Evolutionary conservation across 2,888 invertebrate species (phyloP).

Genomic region (Trachelus iudaicus): DNA sequence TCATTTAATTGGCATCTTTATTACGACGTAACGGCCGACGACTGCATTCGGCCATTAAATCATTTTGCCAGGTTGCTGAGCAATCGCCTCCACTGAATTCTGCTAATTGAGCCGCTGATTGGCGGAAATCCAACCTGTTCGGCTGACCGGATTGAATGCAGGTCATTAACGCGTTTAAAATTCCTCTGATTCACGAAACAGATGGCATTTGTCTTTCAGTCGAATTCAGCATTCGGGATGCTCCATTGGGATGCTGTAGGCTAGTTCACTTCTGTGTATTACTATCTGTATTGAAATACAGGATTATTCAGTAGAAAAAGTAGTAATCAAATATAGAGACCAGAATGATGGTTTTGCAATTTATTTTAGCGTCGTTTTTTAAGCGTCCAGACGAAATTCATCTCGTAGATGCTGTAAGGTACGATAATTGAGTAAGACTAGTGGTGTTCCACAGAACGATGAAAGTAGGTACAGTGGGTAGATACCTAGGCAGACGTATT

Average conservation of each 20-base stretch:
- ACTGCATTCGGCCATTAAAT: slow-evolving; percentile 26
- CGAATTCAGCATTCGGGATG: background rate
- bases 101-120: slow-evolving; percentile 57
- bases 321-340: background rate
- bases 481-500: background rate
- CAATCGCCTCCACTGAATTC: slow-evolving; percentile 52
- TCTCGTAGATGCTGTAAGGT: background rate
- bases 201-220: slow-evolving; percentile 1
- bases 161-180: slow-evolving; percentile 53
- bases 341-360: background rate
- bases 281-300: background rate
- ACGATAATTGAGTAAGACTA: background rate
- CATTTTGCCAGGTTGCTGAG: slow-evolving; percentile 40
- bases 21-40: slow-evolving; percentile 14
- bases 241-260: background rate
- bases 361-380: background rate
- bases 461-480: background rate
- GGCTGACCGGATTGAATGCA: slow-evolving; percentile 42
- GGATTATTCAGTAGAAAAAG: too few relatives aligned
- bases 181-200: slow-evolving; percentile 29
- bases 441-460: background rate
- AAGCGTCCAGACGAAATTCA: background rate
- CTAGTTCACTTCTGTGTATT: background rate
- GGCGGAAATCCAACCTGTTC: slow-evolving; percentile 51
- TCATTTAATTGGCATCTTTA: slow-evolving; percentile 10